Evolutionary conservation across 2,797 vertebrate species (phyloP).

Genomic region (Crocidura indochinensis): DNA sequence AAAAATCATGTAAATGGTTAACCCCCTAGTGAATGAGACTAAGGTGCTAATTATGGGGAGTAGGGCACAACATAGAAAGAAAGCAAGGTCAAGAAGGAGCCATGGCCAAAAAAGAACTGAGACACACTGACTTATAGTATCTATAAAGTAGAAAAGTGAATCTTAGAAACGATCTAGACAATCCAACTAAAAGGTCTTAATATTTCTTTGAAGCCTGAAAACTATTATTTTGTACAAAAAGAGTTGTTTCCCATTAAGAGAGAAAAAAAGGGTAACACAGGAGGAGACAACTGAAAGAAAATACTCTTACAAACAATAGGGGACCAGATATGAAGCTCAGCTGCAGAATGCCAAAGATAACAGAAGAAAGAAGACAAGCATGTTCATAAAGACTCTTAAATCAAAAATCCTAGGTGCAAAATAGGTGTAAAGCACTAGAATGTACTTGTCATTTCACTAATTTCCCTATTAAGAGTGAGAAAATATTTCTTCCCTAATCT

Average conservation of each 20-base stretch:
- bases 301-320: slow-evolving; percentile 33
- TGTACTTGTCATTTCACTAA: slow-evolving; percentile 52
- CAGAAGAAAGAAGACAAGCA: slow-evolving; percentile 56
- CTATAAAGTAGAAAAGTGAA: slow-evolving; percentile 19
- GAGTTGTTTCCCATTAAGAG: slow-evolving; percentile 54
- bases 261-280: not conserved
- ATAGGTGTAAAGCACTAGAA: slow-evolving; percentile 6
- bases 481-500: slow-evolving; percentile 56
- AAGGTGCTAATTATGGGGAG: too few relatives aligned
- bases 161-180: not conserved
- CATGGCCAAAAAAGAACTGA: too few relatives aligned
- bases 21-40: too few relatives aligned
- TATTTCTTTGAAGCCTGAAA: slow-evolving; percentile 53
- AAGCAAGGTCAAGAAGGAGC: too few relatives aligned
- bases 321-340: too few relatives aligned
- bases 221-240: slow-evolving; percentile 26
- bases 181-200: slow-evolving; percentile 54
- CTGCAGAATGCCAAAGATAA: not conserved
- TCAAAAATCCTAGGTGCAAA: slow-evolving; percentile 28
- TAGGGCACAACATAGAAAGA: too few relatives aligned
- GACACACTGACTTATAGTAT: not conserved
- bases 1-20: too few relatives aligned
- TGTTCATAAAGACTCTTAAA: slow-evolving; percentile 49
- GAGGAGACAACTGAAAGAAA: not conserved
- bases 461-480: not conserved